These are phyloP conservation scores for Habrosyne pyritoides DNA, from an alignment of 2,888 invertebrate species.

Conservation along the genomic window DNA sequence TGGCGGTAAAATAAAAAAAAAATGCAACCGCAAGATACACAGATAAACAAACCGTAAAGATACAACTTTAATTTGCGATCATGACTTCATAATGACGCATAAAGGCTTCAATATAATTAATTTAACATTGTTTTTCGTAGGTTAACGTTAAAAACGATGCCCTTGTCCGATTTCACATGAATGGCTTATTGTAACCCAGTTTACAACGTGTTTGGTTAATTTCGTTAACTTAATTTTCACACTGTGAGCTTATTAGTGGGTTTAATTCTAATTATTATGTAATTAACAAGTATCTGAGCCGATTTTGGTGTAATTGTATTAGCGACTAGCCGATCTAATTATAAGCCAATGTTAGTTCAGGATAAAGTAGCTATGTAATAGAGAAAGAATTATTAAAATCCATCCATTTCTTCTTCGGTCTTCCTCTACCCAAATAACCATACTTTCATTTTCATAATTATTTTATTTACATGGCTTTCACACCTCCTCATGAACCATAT, in stretches of 20 bases:
- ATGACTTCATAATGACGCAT: constrained; percentile 3
- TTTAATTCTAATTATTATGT: not conserved
- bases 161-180: constrained; percentile 11
- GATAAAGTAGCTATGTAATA: too few species aligned
- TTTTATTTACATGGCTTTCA: too few species aligned
- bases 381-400: too few species aligned
- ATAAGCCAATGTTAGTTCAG: too few species aligned
- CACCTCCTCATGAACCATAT: too few species aligned
- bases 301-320: not conserved
- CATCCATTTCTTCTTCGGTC: too few species aligned
- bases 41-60: not conserved
- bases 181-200: constrained; percentile 1
- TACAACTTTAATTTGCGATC: not conserved
- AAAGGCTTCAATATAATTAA: constrained; percentile 3
- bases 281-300: not conserved
- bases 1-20: too few species aligned
- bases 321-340: not conserved
- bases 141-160: constrained; percentile 8
- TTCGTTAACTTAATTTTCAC: not conserved
- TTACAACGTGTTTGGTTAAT: not conserved
- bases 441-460: too few species aligned
- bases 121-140: constrained; percentile 7
- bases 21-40: too few species aligned
- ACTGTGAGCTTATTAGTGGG: not conserved
- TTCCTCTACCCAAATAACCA: too few species aligned